Conservation (phyloP, 1,140 invertebrate species). For the Grapholita molesta region DNA sequence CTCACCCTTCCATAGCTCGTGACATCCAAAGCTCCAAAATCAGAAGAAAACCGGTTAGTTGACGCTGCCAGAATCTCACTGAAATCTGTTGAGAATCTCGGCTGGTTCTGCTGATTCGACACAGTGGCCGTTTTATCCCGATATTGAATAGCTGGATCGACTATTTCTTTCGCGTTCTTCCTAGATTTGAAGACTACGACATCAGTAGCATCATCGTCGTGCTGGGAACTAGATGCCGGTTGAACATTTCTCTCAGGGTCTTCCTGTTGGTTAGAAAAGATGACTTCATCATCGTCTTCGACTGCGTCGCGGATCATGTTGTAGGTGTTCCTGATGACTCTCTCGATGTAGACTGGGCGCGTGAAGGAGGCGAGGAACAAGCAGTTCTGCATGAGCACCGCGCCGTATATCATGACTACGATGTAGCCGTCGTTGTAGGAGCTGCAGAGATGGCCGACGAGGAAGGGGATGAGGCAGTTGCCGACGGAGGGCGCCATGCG, state of each 20-base stretch:
- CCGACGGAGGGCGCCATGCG: constrained; percentile 65
- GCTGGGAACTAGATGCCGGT: constrained; percentile 19
- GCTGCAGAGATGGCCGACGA: constrained; percentile 59
- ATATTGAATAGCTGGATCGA: constrained; percentile 52
- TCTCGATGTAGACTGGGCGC: constrained; percentile 68
- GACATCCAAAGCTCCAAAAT: constrained; percentile 56
- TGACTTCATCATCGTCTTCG: constrained; percentile 74
- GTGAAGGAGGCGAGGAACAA: constrained; percentile 62
- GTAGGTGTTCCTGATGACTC: constrained; percentile 63
- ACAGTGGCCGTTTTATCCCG: constrained; percentile 33
- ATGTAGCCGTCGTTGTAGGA: constrained; percentile 47
- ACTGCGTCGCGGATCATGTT: constrained; percentile 65
- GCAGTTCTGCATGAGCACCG: constrained; percentile 72
- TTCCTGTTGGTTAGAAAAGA: constrained; percentile 59
- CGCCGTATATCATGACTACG: constrained; percentile 66
- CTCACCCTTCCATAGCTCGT: constrained; percentile 39
- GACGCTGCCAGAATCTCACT: constrained; percentile 18
- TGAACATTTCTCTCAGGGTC: constrained; percentile 14
- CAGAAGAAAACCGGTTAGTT: constrained; percentile 30
- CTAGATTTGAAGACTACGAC: constrained; percentile 67
- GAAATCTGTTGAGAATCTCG: constrained; percentile 61
- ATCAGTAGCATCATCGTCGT: constrained; percentile 62
- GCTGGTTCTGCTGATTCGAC: constrained; percentile 13
- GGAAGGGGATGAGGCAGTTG: constrained; percentile 55
- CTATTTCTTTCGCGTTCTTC: constrained; percentile 58